These are phyloP conservation scores for Mesaphorura yosii DNA, from an alignment of 1,140 invertebrate species.

Conservation along the genomic window DNA sequence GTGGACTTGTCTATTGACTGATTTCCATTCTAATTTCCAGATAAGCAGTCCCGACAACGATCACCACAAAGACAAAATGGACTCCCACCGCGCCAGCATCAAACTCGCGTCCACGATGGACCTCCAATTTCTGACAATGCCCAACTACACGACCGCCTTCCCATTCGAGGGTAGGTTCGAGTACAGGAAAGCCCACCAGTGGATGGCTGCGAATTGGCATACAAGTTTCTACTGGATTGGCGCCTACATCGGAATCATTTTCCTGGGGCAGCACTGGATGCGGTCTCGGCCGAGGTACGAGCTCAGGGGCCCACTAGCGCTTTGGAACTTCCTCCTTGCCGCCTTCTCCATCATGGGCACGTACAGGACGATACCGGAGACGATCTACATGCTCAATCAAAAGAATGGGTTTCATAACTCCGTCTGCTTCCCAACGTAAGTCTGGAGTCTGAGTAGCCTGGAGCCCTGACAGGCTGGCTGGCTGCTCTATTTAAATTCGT, in stretches of 20 bases:
- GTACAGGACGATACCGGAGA: slow-evolving; percentile 27
- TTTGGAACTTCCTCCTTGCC: slow-evolving; percentile 30
- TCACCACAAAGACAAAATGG: too few species aligned
- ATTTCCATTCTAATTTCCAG: too few species aligned
- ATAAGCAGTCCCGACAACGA: too few species aligned
- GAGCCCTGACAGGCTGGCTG: not conserved
- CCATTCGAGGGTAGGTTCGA: slow-evolving; percentile 29
- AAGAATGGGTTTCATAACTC: slow-evolving; percentile 44
- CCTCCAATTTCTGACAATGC: slow-evolving; percentile 20
- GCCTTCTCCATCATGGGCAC: slow-evolving; percentile 28
- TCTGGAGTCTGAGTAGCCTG: too few species aligned
- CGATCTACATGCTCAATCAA: slow-evolving; percentile 36
- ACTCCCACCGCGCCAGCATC: too few species aligned
- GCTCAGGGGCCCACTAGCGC: slow-evolving; percentile 16
- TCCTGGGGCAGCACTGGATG: slow-evolving; percentile 28
- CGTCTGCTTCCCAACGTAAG: slow-evolving; percentile 39
- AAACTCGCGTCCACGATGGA: too few species aligned
- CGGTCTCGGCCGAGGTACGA: slow-evolving; percentile 16
- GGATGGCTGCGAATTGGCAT: slow-evolving; percentile 48
- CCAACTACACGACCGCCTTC: slow-evolving; percentile 28
- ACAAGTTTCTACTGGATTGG: slow-evolving; percentile 37
- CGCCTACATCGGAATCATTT: slow-evolving; percentile 25
- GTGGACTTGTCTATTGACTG: too few species aligned
- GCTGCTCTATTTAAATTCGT: too few species aligned
- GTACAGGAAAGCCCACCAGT: slow-evolving; percentile 31